Percentiles rank a stretch among this genome's conserved stretches.
Conservation (phyloP, 2,888 invertebrate genomes). For the Elegia similella region DNA sequence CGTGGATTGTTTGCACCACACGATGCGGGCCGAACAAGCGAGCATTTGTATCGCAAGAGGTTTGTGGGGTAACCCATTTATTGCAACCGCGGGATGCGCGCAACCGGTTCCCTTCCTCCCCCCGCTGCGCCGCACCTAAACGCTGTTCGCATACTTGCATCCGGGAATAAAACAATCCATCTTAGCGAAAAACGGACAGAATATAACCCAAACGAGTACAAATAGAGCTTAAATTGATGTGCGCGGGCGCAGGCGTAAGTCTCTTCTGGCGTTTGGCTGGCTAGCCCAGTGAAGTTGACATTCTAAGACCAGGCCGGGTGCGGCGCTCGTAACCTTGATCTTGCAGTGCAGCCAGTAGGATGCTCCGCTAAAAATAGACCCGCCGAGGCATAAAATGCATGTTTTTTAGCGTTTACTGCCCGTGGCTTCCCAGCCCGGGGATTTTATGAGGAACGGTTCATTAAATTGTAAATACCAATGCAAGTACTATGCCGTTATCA, state of each 20-base stretch:
- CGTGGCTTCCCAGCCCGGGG: conserved; percentile 63
- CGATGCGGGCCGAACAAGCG: background rate
- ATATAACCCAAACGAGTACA: conserved; percentile 28
- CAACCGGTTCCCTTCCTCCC: conserved; percentile 58
- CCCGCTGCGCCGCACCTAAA: conserved; percentile 34
- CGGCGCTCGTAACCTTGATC: conserved; percentile 70
- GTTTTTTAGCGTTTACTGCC: conserved; percentile 62
- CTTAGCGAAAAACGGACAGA: conserved; percentile 28
- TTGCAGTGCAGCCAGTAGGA: conserved; percentile 73
- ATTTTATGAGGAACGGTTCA: conserved; percentile 60
- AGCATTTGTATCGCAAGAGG: conserved; percentile 73
- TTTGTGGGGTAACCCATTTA: conserved; percentile 80
- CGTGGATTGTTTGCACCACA: background rate
- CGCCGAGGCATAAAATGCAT: conserved; percentile 62
- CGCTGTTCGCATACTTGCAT: conserved; percentile 61
- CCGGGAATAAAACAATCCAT: conserved; percentile 57
- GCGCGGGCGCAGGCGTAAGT: conserved; percentile 30
- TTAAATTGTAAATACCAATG: conserved; percentile 59
- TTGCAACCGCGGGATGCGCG: conserved; percentile 57
- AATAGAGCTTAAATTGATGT: conserved; percentile 40
- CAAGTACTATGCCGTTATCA: conserved; percentile 41
- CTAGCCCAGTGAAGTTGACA: conserved; percentile 51
- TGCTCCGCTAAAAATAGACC: conserved; percentile 72
- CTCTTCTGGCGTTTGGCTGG: conserved; percentile 42
- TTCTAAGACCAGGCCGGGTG: conserved; percentile 50